Conservation (phyloP, 1,140 invertebrate genomes). For the Zaprionus gabonicus region DNA sequence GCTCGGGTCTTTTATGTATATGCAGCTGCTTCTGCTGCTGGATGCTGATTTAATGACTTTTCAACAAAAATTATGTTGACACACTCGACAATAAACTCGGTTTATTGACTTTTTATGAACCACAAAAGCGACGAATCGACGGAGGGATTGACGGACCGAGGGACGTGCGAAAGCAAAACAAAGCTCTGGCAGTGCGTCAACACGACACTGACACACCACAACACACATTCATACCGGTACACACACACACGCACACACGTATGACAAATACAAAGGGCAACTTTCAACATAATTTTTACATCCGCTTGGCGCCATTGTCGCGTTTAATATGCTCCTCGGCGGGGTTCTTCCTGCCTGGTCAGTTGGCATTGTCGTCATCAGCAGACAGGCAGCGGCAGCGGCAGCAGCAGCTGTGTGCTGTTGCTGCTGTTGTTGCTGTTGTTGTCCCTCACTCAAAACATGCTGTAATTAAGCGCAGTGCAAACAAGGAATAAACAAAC, state of each 20-base stretch:
- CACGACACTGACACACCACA: conserved; percentile 49
- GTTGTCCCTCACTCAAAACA: conserved; percentile 36
- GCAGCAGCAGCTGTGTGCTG: conserved; percentile 16
- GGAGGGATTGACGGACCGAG: conserved; percentile 2
- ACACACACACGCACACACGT: conserved; percentile 23
- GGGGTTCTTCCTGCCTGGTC: conserved; percentile 26
- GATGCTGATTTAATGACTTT: conserved; percentile 71
- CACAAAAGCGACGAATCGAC: conserved; percentile 47
- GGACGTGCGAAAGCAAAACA: conserved; percentile 60
- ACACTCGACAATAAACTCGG: conserved; percentile 68
- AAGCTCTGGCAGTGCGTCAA: conserved; percentile 49
- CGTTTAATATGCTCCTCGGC: conserved; percentile 57
- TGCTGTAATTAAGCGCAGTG: conserved; percentile 65
- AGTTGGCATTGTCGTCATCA: conserved; percentile 25
- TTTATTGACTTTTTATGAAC: conserved; percentile 82
- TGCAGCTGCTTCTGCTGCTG: conserved; percentile 8
- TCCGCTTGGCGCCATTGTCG: conserved; percentile 75
- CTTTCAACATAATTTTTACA: conserved; percentile 79
- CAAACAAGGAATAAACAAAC: conserved; percentile 29
- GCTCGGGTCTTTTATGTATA: conserved; percentile 11
- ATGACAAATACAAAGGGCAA: conserved; percentile 25
- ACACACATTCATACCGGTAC: conserved; percentile 17
- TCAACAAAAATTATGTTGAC: conserved; percentile 75
- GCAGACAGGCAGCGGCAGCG: not conserved
- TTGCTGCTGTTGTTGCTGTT: conserved; percentile 36